Evolutionary conservation across 2,888 invertebrate genomes (phyloP).

Genomic region (Pheosia tremula): DNA sequence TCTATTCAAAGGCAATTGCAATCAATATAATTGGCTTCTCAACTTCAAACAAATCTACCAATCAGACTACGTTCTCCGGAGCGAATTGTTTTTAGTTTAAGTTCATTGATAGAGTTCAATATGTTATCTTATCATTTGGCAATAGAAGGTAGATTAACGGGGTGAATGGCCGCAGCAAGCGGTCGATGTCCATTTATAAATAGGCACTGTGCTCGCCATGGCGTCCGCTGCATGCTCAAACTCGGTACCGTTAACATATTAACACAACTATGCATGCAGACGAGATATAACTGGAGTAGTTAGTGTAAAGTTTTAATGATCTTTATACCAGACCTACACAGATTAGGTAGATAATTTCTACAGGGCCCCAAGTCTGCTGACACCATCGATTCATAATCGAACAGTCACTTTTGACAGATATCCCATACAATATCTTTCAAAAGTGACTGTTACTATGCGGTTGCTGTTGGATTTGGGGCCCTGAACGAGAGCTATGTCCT

Average conservation of each 20-base stretch:
- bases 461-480: too few species aligned
- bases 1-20: not conserved
- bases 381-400: too few species aligned
- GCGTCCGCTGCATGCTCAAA: conserved; percentile 56
- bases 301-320: too few species aligned
- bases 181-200: conserved; percentile 67
- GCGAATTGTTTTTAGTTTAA: not conserved
- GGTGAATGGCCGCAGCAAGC: conserved; percentile 59
- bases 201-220: conserved; percentile 61
- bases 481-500: too few species aligned
- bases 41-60: not conserved
- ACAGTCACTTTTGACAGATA: too few species aligned
- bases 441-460: too few species aligned
- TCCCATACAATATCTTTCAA: too few species aligned
- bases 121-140: conserved; percentile 61
- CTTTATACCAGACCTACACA: too few species aligned
- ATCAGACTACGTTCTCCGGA: not conserved
- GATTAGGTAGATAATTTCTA: too few species aligned
- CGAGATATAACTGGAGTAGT: conserved; percentile 1
- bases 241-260: conserved; percentile 54
- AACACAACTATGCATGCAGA: conserved; percentile 27
- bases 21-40: not conserved
- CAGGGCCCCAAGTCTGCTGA: too few species aligned
- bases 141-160: conserved; percentile 57
- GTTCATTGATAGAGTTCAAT: not conserved